Base-by-base conservation (phyloP, 2,888 invertebrate species). In the Drosophila ochracea region DNA sequence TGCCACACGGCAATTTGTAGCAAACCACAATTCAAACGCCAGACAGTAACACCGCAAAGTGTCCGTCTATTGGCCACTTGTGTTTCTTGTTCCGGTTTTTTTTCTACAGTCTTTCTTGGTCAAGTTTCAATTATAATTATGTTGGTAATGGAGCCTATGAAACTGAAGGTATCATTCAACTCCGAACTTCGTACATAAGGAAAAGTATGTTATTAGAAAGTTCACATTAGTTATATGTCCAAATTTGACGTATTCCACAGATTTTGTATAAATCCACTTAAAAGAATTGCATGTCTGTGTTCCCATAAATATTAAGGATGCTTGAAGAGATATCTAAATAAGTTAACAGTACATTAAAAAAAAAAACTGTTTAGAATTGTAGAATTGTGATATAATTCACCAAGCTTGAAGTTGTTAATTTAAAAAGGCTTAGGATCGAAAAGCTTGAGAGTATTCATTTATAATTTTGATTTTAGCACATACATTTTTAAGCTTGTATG, bases 1-100 rank as follows among this genome's bases (percentile, higher is more conserved):
- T 53, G 33, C 30, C 30, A 9, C 49, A 31, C 39, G 31, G 21
- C 64, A 71, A 78, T 76, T 78, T 80, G 28, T 60, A 28, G 25
- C 35, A 35, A 35, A 6, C 33, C 39, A n/a, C 55, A 63, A 63
- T 30, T 30, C 25, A 43, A 62, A n/a, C 25, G 11, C 3, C 49
- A 21, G 10, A 3, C 30, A 52, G 30, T 30, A 30, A 39, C 25
- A 33, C 33, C 62, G 1, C 11, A 30, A 13, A 28, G 2, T 9
- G 13, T 33, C 7, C n/a, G 19, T 33, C 25, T 28, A 55, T 35
- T 50, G 19, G 7, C 33, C 50, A 55, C 19, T 37, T 30, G n/a
- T 25, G 31, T 33, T 57, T 41, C 31, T 62, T 13, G 6, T 57
- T 35, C 35, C 35, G 41, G 16, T 47, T 6, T 19, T 25, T 43